phyloP scores from a whole-genome alignment of 35 echinoderm and acorn worm species.

The Hemicentrotus pulcherrimus region DNA sequence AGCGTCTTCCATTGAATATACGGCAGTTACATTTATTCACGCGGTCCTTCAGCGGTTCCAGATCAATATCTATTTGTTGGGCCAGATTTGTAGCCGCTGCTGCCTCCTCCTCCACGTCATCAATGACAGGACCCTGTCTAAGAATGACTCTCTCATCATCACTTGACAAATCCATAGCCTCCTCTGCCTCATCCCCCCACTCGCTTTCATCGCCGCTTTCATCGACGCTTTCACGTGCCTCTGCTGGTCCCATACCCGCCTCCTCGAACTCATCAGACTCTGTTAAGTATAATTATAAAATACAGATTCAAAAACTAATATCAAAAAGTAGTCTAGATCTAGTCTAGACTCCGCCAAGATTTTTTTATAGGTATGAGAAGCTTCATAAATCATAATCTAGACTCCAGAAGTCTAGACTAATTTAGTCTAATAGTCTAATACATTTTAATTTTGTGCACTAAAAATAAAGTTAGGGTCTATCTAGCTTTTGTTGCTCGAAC shows the following conservation, averaged over 20 bases:
- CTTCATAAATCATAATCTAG: no score
- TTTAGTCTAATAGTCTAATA: no score
- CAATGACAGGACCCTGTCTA: neutral
- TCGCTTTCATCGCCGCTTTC: slow-evolving; percentile 1
- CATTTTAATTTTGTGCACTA: neutral
- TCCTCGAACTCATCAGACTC: slow-evolving; percentile 32
- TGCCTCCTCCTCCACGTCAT: neutral
- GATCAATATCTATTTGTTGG: neutral
- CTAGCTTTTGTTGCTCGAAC: no score
- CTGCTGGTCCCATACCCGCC: neutral
- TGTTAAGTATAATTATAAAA: neutral
- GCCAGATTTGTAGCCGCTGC: neutral
- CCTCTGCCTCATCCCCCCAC: neutral
- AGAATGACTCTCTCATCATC: no score
- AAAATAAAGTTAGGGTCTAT: no score
- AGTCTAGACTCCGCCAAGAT: no score
- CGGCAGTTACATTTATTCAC: slow-evolving; percentile 19
- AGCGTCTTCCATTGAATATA: slow-evolving; percentile 45
- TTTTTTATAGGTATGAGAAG: no score
- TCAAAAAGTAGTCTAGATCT: no score
- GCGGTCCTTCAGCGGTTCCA: neutral
- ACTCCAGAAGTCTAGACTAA: no score
- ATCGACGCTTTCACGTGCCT: neutral
- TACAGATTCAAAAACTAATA: neutral
- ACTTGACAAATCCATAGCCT: no score